These are phyloP conservation scores for Morbakka virulenta DNA, from an alignment of 30 jellyfish, hydroid and myxozoan genomes.

Conservation along the genomic window DNA sequence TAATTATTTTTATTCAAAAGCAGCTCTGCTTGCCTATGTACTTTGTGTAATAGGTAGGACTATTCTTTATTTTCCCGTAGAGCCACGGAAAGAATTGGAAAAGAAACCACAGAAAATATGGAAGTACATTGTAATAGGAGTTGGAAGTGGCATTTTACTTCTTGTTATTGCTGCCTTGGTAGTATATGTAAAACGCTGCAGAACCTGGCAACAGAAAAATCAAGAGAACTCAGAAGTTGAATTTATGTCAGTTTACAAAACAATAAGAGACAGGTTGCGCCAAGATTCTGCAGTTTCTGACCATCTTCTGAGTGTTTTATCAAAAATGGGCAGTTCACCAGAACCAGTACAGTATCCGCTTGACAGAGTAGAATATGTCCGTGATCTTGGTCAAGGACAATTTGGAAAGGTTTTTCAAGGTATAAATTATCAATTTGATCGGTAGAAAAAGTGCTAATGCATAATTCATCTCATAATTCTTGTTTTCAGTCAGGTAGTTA, in stretches of 20 bases:
- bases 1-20: too few species aligned
- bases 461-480: too few species aligned
- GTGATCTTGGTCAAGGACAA: conserved; percentile 98
- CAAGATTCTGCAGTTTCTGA: conserved; percentile 55
- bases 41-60: too few species aligned
- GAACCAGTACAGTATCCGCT: conserved; percentile 86
- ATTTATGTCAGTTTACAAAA: conserved; percentile 13
- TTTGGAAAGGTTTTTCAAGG: conserved; percentile 98
- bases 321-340: conserved; percentile 52
- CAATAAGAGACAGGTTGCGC: conserved; percentile 83
- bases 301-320: conserved; percentile 63
- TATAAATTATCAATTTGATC: neutral
- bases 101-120: neutral
- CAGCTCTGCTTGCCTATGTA: too few species aligned
- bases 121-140: neutral
- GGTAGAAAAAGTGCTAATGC: too few species aligned
- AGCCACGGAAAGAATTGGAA: too few species aligned
- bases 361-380: conserved; percentile 80
- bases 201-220: neutral
- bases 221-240: neutral
- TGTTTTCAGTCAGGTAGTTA: too few species aligned
- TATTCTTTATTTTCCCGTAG: too few species aligned
- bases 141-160: neutral
- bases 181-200: neutral
- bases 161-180: neutral